Conservation (phyloP, 2,888 invertebrate species). For the Nephrotoma flavescens region DNA sequence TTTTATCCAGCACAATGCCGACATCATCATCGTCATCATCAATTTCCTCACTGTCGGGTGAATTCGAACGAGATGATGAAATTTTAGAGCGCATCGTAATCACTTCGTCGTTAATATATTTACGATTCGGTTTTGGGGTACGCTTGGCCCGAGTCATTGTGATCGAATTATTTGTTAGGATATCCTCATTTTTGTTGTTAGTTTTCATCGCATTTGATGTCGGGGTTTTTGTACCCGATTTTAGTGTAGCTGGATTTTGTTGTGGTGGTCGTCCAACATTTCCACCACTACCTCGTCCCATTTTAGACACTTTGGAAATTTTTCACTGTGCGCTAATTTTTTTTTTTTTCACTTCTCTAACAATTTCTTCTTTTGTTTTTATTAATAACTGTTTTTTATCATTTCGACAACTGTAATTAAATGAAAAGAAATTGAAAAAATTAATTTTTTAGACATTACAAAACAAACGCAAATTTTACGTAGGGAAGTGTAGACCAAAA, state of each 20-base stretch:
- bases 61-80: constrained; percentile 1
- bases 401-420: background rate
- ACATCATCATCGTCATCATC: constrained; percentile 5
- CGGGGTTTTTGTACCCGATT: background rate
- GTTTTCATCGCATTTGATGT: background rate
- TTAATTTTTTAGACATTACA: background rate
- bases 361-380: background rate
- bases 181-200: background rate
- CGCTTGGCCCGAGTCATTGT: constrained; percentile 20
- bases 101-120: constrained; percentile 28
- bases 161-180: background rate
- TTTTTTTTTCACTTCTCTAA: background rate
- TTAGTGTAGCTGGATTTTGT: background rate
- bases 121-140: constrained; percentile 32
- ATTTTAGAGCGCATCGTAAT: constrained; percentile 17
- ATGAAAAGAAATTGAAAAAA: background rate
- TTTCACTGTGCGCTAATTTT: background rate
- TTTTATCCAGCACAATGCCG: constrained; percentile 5
- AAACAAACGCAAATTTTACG: background rate
- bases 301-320: background rate
- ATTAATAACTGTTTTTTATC: background rate
- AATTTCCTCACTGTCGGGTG: constrained; percentile 1
- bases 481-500: background rate
- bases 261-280: background rate
- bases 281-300: background rate